Evolutionary conservation across 2,113 vertebrate species (phyloP).

Genomic region (Morone saxatilis): DNA sequence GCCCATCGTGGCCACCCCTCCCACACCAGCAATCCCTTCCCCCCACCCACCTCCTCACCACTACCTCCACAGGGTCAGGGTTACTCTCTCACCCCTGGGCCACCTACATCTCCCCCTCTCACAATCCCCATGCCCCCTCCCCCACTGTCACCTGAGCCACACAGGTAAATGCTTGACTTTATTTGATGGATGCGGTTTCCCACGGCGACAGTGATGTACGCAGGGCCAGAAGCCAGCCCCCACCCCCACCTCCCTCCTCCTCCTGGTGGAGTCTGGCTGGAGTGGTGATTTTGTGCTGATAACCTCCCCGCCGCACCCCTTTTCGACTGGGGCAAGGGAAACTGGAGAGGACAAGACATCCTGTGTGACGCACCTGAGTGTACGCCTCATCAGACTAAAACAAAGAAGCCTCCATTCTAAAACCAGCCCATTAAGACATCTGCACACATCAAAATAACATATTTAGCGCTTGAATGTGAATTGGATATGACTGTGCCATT

Average conservation of each 20-base stretch:
- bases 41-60: not conserved
- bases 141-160: constrained; percentile 86
- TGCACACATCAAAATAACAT: constrained; percentile 27
- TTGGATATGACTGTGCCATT: not conserved
- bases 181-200: constrained; percentile 86
- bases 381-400: constrained; percentile 69
- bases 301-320: constrained; percentile 63
- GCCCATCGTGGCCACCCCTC: constrained; percentile 11
- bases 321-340: constrained; percentile 41
- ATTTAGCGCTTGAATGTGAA: constrained; percentile 3
- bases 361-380: constrained; percentile 71
- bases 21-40: not conserved
- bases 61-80: constrained; percentile 73
- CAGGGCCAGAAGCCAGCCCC: constrained; percentile 60
- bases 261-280: constrained; percentile 49
- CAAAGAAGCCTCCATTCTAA: constrained; percentile 54
- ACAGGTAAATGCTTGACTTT: constrained; percentile 86
- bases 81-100: constrained; percentile 66
- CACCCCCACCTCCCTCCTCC: constrained; percentile 58
- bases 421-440: constrained; percentile 25
- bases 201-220: constrained; percentile 79
- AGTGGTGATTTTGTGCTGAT: constrained; percentile 76
- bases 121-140: constrained; percentile 55
- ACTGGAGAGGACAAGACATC: constrained; percentile 76
- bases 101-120: constrained; percentile 56